Percentiles rank a stretch among this genome's conserved stretches.
These are phyloP conservation scores for Hemicordylus capensis DNA, from an alignment of 2,113 vertebrate species.

Conservation along the genomic window DNA sequence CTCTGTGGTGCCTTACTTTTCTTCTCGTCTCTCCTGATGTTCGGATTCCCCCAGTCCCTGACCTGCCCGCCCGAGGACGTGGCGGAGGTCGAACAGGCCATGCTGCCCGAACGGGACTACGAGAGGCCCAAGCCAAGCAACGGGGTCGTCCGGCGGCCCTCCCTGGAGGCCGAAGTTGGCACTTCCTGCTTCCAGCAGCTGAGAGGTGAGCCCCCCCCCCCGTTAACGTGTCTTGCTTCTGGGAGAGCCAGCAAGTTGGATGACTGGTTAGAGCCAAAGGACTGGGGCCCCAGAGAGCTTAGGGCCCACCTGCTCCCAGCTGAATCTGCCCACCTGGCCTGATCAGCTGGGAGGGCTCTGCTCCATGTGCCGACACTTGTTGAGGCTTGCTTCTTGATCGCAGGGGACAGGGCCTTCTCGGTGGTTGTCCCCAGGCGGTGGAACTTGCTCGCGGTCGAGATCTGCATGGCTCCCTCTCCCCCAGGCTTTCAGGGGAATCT, in stretches of 20 bases:
- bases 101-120: slow-evolving; percentile 86
- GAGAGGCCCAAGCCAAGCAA: slow-evolving; percentile 91
- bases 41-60: slow-evolving; percentile 95
- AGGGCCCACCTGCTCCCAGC: too few relatives aligned
- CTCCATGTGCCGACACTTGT: too few relatives aligned
- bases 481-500: too few relatives aligned
- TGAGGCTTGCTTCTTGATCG: too few relatives aligned
- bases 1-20: slow-evolving; percentile 98
- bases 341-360: too few relatives aligned
- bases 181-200: slow-evolving; percentile 94
- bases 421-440: too few relatives aligned
- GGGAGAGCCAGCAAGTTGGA: background rate
- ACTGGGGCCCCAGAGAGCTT: too few relatives aligned
- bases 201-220: slow-evolving; percentile 78
- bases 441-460: too few relatives aligned
- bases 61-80: slow-evolving; percentile 75
- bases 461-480: too few relatives aligned
- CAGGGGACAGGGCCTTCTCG: too few relatives aligned
- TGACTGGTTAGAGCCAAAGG: background rate
- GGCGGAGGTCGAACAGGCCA: slow-evolving; percentile 89
- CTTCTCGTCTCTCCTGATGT: slow-evolving; percentile 95
- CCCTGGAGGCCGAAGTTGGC: slow-evolving; percentile 76
- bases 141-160: slow-evolving; percentile 74
- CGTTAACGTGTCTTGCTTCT: accelerated
- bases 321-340: too few relatives aligned